Evolutionary conservation across 2,888 invertebrate genomes (phyloP).

Genomic region (Prosapia bicincta): DNA sequence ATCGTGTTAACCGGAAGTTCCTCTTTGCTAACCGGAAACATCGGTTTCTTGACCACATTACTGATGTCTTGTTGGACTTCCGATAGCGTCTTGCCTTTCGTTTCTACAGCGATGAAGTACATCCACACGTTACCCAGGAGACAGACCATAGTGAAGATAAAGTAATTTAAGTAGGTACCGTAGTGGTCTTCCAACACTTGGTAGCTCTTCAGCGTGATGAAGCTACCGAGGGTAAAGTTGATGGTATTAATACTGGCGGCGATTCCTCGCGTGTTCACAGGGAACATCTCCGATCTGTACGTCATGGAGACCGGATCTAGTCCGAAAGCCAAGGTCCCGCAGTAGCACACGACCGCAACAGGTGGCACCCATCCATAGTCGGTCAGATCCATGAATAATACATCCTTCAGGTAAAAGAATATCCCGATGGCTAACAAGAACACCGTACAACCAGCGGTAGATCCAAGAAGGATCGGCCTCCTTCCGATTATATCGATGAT

Average conservation of each 20-base stretch:
- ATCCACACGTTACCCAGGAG: constrained; percentile 30
- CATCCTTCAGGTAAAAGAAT: constrained; percentile 29
- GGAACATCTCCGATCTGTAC: constrained; percentile 60
- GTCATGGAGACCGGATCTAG: constrained; percentile 56
- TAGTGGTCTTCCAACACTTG: constrained; percentile 30
- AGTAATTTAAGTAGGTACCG: constrained; percentile 35
- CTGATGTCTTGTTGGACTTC: constrained; percentile 51
- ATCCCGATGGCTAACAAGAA: constrained; percentile 17
- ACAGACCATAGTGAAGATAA: constrained; percentile 31
- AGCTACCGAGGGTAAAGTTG: constrained; percentile 54
- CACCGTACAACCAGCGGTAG: constrained; percentile 28
- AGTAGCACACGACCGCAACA: constrained; percentile 55
- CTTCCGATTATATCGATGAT: constrained; percentile 19
- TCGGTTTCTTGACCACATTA: background rate
- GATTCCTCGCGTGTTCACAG: constrained; percentile 58
- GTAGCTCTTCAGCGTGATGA: constrained; percentile 57
- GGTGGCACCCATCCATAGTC: constrained; percentile 43
- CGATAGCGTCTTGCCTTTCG: constrained; percentile 65
- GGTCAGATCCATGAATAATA: constrained; percentile 18
- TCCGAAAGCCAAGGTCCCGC: constrained; percentile 56
- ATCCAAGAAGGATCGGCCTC: constrained; percentile 26
- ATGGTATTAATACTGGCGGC: constrained; percentile 58
- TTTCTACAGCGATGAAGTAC: constrained; percentile 53
- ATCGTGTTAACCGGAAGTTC: background rate
- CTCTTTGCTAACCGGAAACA: background rate